These are phyloP conservation scores for Isaurus tuberculatus DNA, from an alignment of 92 coral and sea anemone genomes.

Conservation along the genomic window DNA sequence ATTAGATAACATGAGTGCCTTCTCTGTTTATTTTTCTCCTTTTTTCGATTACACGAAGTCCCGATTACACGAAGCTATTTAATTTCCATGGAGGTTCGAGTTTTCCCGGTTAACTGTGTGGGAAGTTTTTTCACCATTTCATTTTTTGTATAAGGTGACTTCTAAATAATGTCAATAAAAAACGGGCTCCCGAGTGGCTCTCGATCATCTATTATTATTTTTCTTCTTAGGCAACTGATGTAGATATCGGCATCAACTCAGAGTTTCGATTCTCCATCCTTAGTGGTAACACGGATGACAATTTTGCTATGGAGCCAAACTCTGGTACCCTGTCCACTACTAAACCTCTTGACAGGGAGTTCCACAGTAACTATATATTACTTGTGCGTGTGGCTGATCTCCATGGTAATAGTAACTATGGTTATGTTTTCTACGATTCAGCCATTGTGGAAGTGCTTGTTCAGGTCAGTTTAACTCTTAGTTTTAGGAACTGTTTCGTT, in stretches of 20 bases:
- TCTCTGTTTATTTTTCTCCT: too few species aligned
- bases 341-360: slow-evolving; percentile 78
- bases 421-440: slow-evolving; percentile 80
- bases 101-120: too few species aligned
- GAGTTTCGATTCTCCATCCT: slow-evolving; percentile 75
- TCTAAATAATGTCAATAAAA: too few species aligned
- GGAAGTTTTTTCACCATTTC: too few species aligned
- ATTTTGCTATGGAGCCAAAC: slow-evolving; percentile 67
- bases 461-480: slow-evolving; percentile 61
- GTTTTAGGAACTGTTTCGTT: background rate
- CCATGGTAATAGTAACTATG: slow-evolving; percentile 81
- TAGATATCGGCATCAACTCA: slow-evolving; percentile 84
- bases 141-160: too few species aligned
- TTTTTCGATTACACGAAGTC: too few species aligned
- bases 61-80: too few species aligned
- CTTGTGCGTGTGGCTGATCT: slow-evolving; percentile 83
- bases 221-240: slow-evolving; percentile 79
- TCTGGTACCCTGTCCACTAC: slow-evolving; percentile 84
- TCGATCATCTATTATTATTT: background rate
- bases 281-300: slow-evolving; percentile 77
- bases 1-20: too few species aligned
- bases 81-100: too few species aligned
- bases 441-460: slow-evolving; percentile 85
- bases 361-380: slow-evolving; percentile 61
- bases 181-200: too few species aligned